These are phyloP conservation scores for Sabatieria punctata DNA, from an alignment of 2,888 invertebrate genomes.

Conservation along the genomic window DNA sequence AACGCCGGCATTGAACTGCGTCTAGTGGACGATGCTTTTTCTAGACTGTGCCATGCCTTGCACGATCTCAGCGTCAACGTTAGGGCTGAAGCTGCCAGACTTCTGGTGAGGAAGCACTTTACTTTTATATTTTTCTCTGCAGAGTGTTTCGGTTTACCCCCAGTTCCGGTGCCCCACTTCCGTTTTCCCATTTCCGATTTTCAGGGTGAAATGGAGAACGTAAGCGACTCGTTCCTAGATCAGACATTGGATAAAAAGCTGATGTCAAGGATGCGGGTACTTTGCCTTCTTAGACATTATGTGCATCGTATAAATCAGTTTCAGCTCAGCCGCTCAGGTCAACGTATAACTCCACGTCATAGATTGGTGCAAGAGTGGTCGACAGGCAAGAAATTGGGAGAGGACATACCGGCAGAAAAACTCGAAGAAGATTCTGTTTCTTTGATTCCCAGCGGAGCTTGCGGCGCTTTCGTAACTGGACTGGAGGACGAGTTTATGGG, in stretches of 20 bases:
- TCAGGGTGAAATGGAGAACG: slow-evolving; percentile 62
- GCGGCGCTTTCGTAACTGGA: slow-evolving; percentile 94
- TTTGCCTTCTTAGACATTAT: too few species aligned
- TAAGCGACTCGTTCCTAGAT: slow-evolving; percentile 70
- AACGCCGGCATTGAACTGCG: slow-evolving; percentile 67
- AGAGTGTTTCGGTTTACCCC: too few species aligned
- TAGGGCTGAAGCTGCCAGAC: slow-evolving; percentile 25
- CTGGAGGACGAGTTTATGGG: slow-evolving; percentile 90
- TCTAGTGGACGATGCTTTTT: slow-evolving; percentile 85
- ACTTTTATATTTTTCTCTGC: background rate
- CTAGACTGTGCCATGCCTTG: slow-evolving; percentile 75
- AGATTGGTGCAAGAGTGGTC: slow-evolving; percentile 56
- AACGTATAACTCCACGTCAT: too few species aligned
- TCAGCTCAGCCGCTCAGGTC: too few species aligned
- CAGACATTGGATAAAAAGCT: slow-evolving; percentile 95
- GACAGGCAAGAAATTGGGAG: slow-evolving; percentile 70
- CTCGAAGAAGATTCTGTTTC: slow-evolving; percentile 55
- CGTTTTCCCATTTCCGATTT: too few species aligned
- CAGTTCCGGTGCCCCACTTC: too few species aligned
- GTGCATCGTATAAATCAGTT: too few species aligned
- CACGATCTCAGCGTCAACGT: slow-evolving; percentile 80
- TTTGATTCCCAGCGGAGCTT: slow-evolving; percentile 77
- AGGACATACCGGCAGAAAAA: slow-evolving; percentile 59
- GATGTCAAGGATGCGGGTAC: slow-evolving; percentile 84
- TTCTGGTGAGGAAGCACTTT: slow-evolving; percentile 14